phyloP scores from a whole-genome alignment of 2,888 invertebrate genomes.

The Colletes collaris region DNA sequence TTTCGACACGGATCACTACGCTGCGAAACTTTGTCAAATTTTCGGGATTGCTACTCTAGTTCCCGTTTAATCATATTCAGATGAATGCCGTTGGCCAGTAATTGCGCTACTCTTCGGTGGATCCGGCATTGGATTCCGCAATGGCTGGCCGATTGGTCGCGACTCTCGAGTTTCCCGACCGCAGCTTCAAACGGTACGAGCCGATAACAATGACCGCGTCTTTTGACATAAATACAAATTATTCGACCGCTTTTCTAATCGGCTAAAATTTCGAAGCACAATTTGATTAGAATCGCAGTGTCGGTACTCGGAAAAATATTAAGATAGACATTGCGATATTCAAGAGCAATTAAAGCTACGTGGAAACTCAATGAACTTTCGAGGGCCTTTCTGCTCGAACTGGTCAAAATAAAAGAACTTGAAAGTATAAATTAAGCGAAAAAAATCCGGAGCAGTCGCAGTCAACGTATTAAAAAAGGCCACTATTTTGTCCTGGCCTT shows the following conservation, averaged over 20 bases:
- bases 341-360: no score
- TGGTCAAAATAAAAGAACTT: no score
- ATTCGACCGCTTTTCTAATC: conserved; percentile 30
- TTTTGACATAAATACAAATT: conserved; percentile 48
- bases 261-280: no score
- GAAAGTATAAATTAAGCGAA: no score
- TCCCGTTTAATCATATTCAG: conserved; percentile 33
- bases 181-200: conserved; percentile 51
- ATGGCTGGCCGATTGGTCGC: conserved; percentile 41
- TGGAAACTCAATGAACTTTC: no score
- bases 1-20: background rate
- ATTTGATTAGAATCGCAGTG: no score
- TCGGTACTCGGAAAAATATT: no score
- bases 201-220: conserved; percentile 44
- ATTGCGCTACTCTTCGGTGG: conserved; percentile 50
- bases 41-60: background rate
- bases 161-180: conserved; percentile 36
- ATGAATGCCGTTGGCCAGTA: conserved; percentile 51
- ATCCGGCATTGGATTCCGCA: conserved; percentile 27
- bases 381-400: no score
- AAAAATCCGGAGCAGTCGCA: no score
- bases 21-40: background rate
- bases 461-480: no score
- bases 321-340: no score
- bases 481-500: no score